Evolutionary conservation across 2,797 vertebrate genomes (phyloP).

Genomic region (Centroberyx gerrardi): DNA sequence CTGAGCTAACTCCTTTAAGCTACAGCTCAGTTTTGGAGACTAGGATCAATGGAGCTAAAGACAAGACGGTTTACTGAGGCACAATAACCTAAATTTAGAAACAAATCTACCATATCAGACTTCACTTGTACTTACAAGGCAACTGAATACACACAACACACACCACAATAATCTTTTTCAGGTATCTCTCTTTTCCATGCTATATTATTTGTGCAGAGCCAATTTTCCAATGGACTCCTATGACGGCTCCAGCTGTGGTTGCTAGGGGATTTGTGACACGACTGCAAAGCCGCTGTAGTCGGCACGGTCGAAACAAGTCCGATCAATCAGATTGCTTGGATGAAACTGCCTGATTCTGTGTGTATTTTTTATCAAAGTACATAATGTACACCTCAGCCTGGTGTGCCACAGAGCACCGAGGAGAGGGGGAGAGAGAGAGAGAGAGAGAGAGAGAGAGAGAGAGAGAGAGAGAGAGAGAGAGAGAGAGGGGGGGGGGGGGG

Average conservation of each 20-base stretch:
- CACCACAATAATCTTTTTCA: too few relatives aligned
- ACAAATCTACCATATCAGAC: too few relatives aligned
- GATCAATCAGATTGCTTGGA: conserved; percentile 16
- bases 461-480: not conserved
- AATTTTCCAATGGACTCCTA: not conserved
- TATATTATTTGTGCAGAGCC: not conserved
- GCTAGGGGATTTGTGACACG: conserved; percentile 29
- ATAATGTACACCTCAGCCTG: not conserved
- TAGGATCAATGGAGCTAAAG: too few relatives aligned
- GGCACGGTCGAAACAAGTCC: not conserved
- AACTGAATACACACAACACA: too few relatives aligned
- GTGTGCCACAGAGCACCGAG: not conserved
- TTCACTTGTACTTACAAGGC: too few relatives aligned
- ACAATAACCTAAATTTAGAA: too few relatives aligned
- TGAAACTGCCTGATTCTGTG: conserved; percentile 13
- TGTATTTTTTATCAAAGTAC: conserved; percentile 24
- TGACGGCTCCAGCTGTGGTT: conserved; percentile 1
- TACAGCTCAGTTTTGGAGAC: too few relatives aligned
- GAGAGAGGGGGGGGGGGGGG: not conserved
- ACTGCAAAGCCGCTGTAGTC: conserved; percentile 17
- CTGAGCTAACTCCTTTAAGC: too few relatives aligned
- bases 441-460: not conserved
- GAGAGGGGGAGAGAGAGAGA: not conserved
- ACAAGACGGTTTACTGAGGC: too few relatives aligned
- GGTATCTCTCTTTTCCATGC: too few relatives aligned